Percentiles rank a stretch among this genome's conserved stretches.
Evolutionary conservation across 2,797 vertebrate species (phyloP).

Genomic region (Pseudochromis fuscus): DNA sequence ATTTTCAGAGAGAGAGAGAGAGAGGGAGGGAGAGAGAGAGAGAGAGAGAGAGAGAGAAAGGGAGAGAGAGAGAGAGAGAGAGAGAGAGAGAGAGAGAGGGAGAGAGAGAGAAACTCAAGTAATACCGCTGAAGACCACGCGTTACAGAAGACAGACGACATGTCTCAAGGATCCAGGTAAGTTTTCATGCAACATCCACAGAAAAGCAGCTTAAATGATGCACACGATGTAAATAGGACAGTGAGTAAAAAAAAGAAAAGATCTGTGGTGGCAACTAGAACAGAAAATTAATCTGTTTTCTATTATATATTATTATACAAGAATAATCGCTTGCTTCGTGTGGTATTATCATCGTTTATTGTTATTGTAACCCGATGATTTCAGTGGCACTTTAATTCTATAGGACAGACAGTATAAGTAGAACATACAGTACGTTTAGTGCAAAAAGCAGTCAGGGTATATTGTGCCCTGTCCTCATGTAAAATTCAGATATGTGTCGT

Average conservation of each 20-base stretch:
- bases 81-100: constrained; percentile 30
- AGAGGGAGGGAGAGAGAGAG: not conserved
- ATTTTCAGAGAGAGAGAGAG: constrained; percentile 40
- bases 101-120: constrained; percentile 77
- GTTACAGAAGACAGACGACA: constrained; percentile 80
- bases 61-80: constrained; percentile 23
- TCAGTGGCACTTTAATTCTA: not conserved
- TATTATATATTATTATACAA: not conserved
- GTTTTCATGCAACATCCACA: constrained; percentile 48
- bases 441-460: not conserved
- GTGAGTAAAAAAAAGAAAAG: not conserved
- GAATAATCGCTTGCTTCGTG: constrained; percentile 5
- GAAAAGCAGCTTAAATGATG: constrained; percentile 9
- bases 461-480: constrained; percentile 3
- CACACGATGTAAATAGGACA: not conserved
- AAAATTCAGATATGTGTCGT: constrained; percentile 12
- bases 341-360: not conserved
- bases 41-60: constrained; percentile 24
- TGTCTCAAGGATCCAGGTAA: constrained; percentile 87
- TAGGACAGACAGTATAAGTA: not conserved
- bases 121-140: constrained; percentile 82
- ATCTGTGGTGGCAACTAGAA: not conserved
- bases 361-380: not conserved
- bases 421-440: not conserved
- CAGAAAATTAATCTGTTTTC: not conserved